These are phyloP conservation scores for Manis crassicaudata DNA, from an alignment of 2,797 vertebrate species.

Conservation along the genomic window DNA sequence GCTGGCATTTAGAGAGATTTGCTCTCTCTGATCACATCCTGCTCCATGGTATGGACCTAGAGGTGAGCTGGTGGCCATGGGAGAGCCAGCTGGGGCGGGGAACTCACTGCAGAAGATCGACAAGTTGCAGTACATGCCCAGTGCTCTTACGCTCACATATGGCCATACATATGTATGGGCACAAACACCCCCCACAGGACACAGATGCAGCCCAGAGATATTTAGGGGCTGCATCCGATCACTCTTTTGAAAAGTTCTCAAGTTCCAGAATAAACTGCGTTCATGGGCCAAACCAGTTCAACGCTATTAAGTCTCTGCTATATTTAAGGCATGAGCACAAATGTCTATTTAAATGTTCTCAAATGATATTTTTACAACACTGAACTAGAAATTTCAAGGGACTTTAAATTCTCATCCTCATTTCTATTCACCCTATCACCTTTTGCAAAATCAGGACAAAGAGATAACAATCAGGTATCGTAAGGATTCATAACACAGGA, in stretches of 20 bases:
- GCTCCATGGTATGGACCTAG: not conserved
- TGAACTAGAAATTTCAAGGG: conserved; percentile 79
- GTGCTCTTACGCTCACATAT: conserved; percentile 66
- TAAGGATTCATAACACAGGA: accelerated
- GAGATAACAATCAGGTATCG: not conserved
- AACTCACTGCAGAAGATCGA: not conserved
- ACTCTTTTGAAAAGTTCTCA: conserved; percentile 59
- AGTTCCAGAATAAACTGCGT: conserved; percentile 65
- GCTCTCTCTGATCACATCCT: not conserved
- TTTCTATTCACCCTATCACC: conserved; percentile 61
- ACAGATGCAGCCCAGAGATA: conserved; percentile 68
- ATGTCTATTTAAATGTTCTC: conserved; percentile 82
- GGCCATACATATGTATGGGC: conserved; percentile 79
- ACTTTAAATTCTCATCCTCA: conserved; percentile 68
- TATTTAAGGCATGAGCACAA: conserved; percentile 74
- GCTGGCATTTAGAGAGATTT: not conserved
- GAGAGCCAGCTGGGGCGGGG: not conserved
- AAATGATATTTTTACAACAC: conserved; percentile 78
- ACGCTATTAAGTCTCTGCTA: conserved; percentile 77
- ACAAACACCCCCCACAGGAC: conserved; percentile 65
- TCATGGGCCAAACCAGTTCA: conserved; percentile 68
- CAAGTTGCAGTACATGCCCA: not conserved
- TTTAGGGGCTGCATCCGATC: conserved; percentile 77
- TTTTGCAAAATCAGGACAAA: conserved; percentile 68
- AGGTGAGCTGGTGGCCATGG: not conserved